Conservation (phyloP, 1,140 invertebrate species). For the Ceratosolen solmsi region DNA sequence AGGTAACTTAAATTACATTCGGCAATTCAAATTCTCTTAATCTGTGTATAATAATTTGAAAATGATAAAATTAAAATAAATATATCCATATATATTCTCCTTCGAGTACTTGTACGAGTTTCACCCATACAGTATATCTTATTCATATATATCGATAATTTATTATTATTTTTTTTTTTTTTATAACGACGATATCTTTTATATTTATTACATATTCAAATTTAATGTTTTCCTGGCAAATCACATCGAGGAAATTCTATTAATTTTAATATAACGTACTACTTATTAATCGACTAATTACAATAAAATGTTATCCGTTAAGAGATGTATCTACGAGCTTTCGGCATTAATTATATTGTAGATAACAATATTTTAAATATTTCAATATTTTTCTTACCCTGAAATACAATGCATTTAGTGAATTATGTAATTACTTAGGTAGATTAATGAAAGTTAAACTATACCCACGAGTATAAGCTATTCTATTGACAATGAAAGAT, state of each 20-base stretch:
- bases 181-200: not conserved
- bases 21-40: not conserved
- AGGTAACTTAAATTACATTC: not conserved
- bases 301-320: not conserved
- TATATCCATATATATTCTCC: not conserved
- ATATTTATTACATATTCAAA: not conserved
- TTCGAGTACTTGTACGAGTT: not conserved
- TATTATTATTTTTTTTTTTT: not conserved
- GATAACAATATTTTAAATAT: not conserved
- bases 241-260: not conserved
- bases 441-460: too few relatives aligned
- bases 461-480: too few relatives aligned
- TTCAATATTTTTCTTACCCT: slow-evolving; percentile 11
- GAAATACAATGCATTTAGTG: not conserved
- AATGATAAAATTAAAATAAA: not conserved
- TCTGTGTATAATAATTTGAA: not conserved
- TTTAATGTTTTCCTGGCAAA: not conserved
- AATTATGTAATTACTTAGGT: too few relatives aligned
- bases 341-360: not conserved
- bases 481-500: too few relatives aligned
- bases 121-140: not conserved
- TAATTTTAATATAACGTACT: not conserved
- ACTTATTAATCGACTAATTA: not conserved
- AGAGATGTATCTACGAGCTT: not conserved
- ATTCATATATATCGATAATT: not conserved